Base-by-base conservation (phyloP, 2,113 vertebrate genomes). In the Phalacrocorax carbo region DNA sequence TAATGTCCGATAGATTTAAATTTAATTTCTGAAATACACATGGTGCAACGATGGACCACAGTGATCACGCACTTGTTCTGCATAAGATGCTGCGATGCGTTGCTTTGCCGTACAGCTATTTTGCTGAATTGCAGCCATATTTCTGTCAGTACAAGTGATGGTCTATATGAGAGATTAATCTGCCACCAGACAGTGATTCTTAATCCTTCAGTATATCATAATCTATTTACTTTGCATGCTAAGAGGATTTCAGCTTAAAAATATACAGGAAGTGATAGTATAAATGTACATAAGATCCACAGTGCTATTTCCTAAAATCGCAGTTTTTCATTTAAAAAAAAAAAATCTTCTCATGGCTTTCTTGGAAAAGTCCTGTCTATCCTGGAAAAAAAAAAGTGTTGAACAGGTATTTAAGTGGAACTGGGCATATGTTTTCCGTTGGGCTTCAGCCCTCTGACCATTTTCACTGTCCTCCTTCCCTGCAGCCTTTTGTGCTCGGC, bases 151-250 rank as follows among this genome's bases (percentile, higher is more conserved):
- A 97, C 98, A 98, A 99, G 98, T 98, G 98, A 98, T 98, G 98
- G 98, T 98, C 98, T 97, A 97, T 98, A 98, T 98, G 97, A 98
- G 97, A 97, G 98, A 98, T 99, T 99, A 99, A 99, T 99, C 98
- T 99, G 99, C 99, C 99, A 99, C 98, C 99, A 98, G 98, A 98
- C 98, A 98, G 98, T 98, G 98, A 98, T 98, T 98, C 97, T 97
- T 99, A 99, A 99, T 99, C 99, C 99, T 98, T 98, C 97, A 97
- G 98, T 98, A 99, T 99, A 99, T 99, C 98, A 98, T 99, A 99
- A 99, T 99, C 99, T 99, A 98, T 99, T 99, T 99, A 99, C 98
- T 99, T 98, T 98, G 98, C 98, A 99, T 99, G 98, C 98, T 99
- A 99, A 99, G 98, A 99, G 98, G 99, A 99, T 99, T 99, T 99